phyloP scores from a whole-genome alignment of 92 coral and sea anemone species.

The Heteractis magnifica region DNA sequence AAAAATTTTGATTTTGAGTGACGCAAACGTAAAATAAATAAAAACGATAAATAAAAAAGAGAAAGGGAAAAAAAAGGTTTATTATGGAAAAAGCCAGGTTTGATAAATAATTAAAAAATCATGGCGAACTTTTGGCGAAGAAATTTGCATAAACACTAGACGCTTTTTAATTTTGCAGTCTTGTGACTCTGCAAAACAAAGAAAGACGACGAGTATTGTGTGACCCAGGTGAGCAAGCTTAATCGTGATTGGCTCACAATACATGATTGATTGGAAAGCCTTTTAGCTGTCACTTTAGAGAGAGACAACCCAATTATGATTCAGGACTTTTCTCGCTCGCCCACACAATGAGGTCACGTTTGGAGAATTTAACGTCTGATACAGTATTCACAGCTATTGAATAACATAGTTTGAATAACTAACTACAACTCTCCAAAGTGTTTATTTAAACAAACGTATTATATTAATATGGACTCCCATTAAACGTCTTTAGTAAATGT shows the following conservation, averaged over 20 bases:
- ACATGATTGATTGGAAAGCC: conserved; percentile 36
- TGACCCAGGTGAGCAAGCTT: conserved; percentile 47
- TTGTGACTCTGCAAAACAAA: conserved; percentile 47
- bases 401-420: neutral
- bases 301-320: conserved; percentile 42
- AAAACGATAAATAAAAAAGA: neutral
- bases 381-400: neutral
- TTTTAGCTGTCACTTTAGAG: conserved; percentile 36
- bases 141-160: conserved; percentile 76
- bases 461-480: neutral
- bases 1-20: neutral
- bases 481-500: neutral
- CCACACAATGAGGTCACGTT: conserved; percentile 45
- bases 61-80: neutral
- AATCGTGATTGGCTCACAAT: conserved; percentile 29
- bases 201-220: conserved; percentile 18
- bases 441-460: neutral
- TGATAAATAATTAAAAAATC: conserved; percentile 46
- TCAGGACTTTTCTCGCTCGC: conserved; percentile 44
- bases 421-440: neutral
- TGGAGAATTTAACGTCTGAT: conserved; percentile 84
- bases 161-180: conserved; percentile 54
- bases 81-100: conserved; percentile 19
- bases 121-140: conserved; percentile 18
- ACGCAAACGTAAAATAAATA: neutral